Evolutionary conservation across 2,797 vertebrate species (phyloP), one percentile per base, ranked within the genome.

Genomic region (Aphelocoma californica): DNA sequence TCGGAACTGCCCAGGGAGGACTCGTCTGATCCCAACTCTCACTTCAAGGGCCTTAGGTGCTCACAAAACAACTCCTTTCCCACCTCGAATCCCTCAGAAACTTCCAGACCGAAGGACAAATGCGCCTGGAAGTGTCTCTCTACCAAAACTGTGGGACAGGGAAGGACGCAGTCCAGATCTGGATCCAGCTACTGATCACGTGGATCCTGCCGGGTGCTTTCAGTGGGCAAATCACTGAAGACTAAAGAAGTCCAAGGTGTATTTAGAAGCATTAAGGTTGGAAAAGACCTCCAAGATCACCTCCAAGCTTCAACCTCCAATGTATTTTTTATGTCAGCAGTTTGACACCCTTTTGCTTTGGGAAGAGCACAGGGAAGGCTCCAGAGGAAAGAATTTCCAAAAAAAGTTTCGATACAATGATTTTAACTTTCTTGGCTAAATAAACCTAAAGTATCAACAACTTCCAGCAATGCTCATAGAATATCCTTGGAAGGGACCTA

Each of bases 201-300:
- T n/a, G 54, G 32, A n/a, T n/a, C 32, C 6, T 31, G 45, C 38
- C 64, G 56, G 0, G 0, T 16, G 45, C 56, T 45, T 69, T 80
- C 28, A 53, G 51, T 11, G 50, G 51, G 51, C 24, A 92, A 66
- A 70, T 29, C 31, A 18, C 69, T 3, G 1, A 50, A 69, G 34
- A 29, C 36, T 40, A 47, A 80, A n/a, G 50, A 82, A 82, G 8
- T 32, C 23, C 13, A 77, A 72, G 34, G 1, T 57, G 18, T 17
- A 21, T 70, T 91, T 62, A 56, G 64, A 50, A 17, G 36, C 48
- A 18, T 12, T 36, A 24, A 48, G 14, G 31, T 18, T 62, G 32
- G 56, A 61, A 36, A 82, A 75, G 28, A 50, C 42, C 79, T 56
- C 71, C 19, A 48, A 29, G 42, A 31, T 19, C 56, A 69, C 28